phyloP scores from a whole-genome alignment of 2,797 vertebrate genomes.

The Hoplostethus atlanticus region DNA sequence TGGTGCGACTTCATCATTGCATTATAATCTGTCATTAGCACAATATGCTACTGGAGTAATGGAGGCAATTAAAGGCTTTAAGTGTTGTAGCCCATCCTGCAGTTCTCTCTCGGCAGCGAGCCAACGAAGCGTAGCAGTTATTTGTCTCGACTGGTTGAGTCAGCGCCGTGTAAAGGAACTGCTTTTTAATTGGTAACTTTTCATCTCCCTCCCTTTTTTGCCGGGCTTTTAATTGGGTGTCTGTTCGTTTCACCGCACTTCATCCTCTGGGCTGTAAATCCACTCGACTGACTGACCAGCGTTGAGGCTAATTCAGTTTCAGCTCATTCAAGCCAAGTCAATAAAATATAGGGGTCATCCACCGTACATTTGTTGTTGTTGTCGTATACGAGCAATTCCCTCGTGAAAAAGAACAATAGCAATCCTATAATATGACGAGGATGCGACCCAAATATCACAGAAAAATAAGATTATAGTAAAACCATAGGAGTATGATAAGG shows the following conservation, averaged over 20 bases:
- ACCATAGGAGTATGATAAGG: too few relatives aligned
- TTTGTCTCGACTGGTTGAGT: constrained; percentile 38
- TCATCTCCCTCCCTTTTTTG: constrained; percentile 33
- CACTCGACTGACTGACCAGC: constrained; percentile 26
- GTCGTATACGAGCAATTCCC: background rate
- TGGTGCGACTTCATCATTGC: constrained; percentile 33
- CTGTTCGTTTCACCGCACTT: constrained; percentile 34
- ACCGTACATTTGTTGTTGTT: background rate
- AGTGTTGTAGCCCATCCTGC: constrained; percentile 40
- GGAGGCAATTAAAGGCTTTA: constrained; percentile 47
- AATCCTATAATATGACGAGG: constrained; percentile 29
- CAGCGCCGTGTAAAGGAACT: constrained; percentile 29
- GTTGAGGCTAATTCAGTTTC: constrained; percentile 63
- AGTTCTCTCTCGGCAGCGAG: constrained; percentile 21
- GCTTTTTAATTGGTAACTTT: constrained; percentile 69
- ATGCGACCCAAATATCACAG: constrained; percentile 16
- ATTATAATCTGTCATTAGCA: constrained; percentile 49
- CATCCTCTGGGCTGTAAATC: constrained; percentile 58
- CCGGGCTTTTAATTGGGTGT: constrained; percentile 53
- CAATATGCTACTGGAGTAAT: constrained; percentile 9
- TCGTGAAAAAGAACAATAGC: constrained; percentile 35
- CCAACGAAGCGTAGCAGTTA: constrained; percentile 47
- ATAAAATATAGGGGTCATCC: constrained; percentile 36
- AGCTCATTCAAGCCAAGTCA: constrained; percentile 41
- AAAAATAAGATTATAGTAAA: background rate